Percentiles rank a stretch among this genome's conserved stretches.
These are phyloP conservation scores for Drosophila kanapiae DNA, from an alignment of 1,140 invertebrate species.

Conservation along the genomic window DNA sequence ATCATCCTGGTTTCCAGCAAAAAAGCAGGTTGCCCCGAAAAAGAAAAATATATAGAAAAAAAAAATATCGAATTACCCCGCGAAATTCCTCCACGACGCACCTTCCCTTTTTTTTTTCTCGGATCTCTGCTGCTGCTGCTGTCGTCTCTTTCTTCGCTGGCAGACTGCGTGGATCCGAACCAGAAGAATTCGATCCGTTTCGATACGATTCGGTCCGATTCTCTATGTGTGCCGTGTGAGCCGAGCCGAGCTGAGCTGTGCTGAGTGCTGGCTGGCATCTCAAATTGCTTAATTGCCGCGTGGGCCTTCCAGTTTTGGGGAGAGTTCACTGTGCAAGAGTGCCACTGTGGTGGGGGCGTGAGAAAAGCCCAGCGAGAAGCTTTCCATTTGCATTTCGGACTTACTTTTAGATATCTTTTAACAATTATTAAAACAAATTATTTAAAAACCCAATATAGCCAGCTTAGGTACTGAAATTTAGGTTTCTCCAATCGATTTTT, in stretches of 20 bases:
- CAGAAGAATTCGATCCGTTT: constrained; percentile 16
- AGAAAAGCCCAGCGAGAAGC: constrained; percentile 34
- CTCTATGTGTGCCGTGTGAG: not conserved
- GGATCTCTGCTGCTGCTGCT: too few species aligned
- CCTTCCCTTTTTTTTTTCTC: constrained; percentile 7
- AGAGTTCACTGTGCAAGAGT: constrained; percentile 3
- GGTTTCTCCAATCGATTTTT: not conserved
- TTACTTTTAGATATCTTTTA: not conserved
- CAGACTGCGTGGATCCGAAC: constrained; percentile 52
- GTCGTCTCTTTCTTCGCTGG: constrained; percentile 6
- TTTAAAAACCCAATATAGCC: not conserved
- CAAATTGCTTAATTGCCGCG: constrained; percentile 67
- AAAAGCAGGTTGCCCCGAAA: constrained; percentile 40
- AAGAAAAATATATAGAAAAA: constrained; percentile 54
- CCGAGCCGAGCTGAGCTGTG: not conserved
- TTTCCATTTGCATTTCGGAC: not conserved
- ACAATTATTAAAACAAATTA: not conserved
- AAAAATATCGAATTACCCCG: constrained; percentile 69
- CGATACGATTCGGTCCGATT: constrained; percentile 1
- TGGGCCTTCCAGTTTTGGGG: constrained; percentile 12
- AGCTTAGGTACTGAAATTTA: too few species aligned
- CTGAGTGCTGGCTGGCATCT: constrained; percentile 51
- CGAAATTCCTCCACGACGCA: constrained; percentile 67
- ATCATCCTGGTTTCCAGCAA: constrained; percentile 34
- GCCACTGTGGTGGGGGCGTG: constrained; percentile 45